Conservation (phyloP, 2,888 invertebrate species). For the Ophion obscuratus region DNA sequence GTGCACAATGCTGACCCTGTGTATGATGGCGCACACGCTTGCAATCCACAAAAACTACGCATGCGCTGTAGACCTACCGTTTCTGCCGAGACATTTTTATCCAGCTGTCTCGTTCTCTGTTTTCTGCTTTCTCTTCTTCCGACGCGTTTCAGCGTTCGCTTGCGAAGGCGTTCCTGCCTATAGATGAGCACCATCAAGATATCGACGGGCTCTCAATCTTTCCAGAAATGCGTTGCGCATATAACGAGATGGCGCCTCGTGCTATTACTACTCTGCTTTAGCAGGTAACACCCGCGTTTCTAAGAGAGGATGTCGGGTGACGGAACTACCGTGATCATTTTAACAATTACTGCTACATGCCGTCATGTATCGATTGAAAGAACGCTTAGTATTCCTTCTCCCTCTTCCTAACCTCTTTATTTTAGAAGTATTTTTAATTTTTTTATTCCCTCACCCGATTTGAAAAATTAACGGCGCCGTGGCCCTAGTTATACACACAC, state of each 20-base stretch:
- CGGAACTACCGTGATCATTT: no score
- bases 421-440: no score
- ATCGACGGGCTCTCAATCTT: neutral
- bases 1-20: slow-evolving; percentile 52
- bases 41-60: slow-evolving; percentile 52
- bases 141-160: neutral
- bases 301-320: no score
- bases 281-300: no score
- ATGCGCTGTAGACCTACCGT: slow-evolving; percentile 48
- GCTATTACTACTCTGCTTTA: neutral
- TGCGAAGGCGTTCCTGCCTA: slow-evolving; percentile 10
- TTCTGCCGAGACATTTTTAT: neutral
- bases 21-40: slow-evolving; percentile 46
- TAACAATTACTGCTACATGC: no score
- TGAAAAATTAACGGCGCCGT: no score
- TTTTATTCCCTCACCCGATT: no score
- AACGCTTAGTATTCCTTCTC: no score
- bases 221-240: neutral
- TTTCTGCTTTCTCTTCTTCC: neutral
- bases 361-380: no score
- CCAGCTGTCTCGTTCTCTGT: neutral
- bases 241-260: neutral
- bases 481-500: no score
- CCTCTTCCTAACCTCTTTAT: no score
- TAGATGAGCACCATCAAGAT: neutral